These are phyloP conservation scores for Mirza zaza DNA, from an alignment of 2,113 vertebrate genomes.

Conservation along the genomic window DNA sequence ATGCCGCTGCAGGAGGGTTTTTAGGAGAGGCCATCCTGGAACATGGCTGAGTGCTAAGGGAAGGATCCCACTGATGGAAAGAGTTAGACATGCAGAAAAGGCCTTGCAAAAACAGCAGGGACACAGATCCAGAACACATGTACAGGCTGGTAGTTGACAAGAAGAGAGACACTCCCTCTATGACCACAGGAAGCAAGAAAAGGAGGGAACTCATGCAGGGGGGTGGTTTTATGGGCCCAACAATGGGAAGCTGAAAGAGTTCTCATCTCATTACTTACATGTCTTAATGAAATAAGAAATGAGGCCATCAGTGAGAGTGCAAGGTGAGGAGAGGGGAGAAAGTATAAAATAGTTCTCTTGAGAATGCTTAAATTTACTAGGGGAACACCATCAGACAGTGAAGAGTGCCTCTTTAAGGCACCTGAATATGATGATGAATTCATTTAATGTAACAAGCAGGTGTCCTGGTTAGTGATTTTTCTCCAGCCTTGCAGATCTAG, in stretches of 20 bases:
- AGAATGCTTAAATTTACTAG: background rate
- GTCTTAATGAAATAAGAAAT: background rate
- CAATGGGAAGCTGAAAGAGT: background rate
- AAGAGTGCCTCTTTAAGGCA: background rate
- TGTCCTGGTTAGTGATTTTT: background rate
- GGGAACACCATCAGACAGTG: background rate
- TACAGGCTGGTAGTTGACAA: background rate
- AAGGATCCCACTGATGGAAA: background rate
- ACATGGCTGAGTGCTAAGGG: background rate
- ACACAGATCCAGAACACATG: background rate
- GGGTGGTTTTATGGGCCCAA: background rate
- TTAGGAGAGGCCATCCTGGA: background rate
- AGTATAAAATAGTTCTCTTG: background rate
- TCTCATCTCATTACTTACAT: background rate
- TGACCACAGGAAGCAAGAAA: background rate
- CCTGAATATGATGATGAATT: background rate
- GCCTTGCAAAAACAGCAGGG: background rate
- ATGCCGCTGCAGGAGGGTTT: background rate
- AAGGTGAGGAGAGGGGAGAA: background rate
- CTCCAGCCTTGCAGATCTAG: background rate
- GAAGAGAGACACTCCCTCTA: background rate
- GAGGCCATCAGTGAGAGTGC: background rate
- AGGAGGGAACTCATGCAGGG: background rate
- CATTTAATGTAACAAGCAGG: background rate
- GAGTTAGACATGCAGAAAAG: background rate